Evolutionary conservation across 2,888 invertebrate genomes (phyloP).

Genomic region (Metellina segmentata): DNA sequence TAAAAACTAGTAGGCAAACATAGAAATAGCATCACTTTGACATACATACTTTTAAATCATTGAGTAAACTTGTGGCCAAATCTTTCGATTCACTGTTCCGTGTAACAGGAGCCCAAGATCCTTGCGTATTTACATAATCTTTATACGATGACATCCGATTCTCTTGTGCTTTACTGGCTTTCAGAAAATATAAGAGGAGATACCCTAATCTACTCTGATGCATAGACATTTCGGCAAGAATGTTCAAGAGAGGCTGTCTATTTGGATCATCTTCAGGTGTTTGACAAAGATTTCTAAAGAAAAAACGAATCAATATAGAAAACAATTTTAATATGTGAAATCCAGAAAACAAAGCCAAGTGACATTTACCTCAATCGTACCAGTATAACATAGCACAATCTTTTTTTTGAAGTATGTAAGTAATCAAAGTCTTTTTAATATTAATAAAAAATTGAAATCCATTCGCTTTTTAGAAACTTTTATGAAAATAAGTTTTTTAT

Average conservation of each 20-base stretch:
- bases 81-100: slow-evolving; percentile 80
- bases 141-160: slow-evolving; percentile 93
- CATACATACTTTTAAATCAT: slow-evolving; percentile 87
- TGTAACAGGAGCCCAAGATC: slow-evolving; percentile 80
- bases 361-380: not conserved
- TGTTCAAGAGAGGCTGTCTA: slow-evolving; percentile 88
- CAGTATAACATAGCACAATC: too few species aligned
- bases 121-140: slow-evolving; percentile 85
- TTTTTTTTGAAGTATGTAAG: too few species aligned
- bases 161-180: slow-evolving; percentile 85
- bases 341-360: not conserved
- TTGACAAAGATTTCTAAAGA: slow-evolving; percentile 87
- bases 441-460: not conserved
- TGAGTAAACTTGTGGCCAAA: slow-evolving; percentile 84
- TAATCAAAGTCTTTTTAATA: too few species aligned
- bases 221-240: slow-evolving; percentile 90
- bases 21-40: too few species aligned
- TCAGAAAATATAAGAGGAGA: slow-evolving; percentile 92
- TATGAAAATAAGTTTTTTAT: not conserved
- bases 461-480: not conserved
- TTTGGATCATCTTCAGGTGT: slow-evolving; percentile 87
- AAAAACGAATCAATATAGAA: not conserved
- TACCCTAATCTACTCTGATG: slow-evolving; percentile 89
- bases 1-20: too few species aligned
- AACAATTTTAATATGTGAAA: not conserved